Conservation (phyloP, 2,113 vertebrate genomes). For the Eubucco bourcierii region DNA sequence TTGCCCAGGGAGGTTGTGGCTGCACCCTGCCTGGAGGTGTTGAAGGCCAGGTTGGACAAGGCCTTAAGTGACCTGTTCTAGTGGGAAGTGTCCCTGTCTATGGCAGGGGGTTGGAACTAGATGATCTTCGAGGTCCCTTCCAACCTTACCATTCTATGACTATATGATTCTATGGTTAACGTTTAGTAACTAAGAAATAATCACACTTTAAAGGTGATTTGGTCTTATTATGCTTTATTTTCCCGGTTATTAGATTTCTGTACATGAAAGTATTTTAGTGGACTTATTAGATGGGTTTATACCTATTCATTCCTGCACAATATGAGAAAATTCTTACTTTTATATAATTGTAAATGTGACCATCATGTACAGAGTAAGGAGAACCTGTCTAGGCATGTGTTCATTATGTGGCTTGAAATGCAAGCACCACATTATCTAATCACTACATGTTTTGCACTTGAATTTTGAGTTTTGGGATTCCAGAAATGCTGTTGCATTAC, state of each 20-base stretch:
- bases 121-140: no score
- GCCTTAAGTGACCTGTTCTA: no score
- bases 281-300: neutral
- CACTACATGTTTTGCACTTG: neutral
- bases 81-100: no score
- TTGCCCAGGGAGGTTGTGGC: no score
- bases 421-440: neutral
- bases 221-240: neutral
- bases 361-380: neutral
- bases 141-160: no score
- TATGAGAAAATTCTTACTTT: neutral
- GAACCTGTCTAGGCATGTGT: neutral
- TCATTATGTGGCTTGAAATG: neutral
- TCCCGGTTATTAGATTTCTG: neutral
- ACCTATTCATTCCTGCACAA: no score
- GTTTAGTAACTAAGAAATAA: neutral
- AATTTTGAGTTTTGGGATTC: neutral
- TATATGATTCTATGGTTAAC: no score
- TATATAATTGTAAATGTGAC: neutral
- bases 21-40: no score
- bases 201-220: fast-evolving
- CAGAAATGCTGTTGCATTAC: neutral
- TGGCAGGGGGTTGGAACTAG: no score
- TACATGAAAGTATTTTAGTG: neutral
- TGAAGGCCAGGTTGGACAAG: no score